Evolutionary conservation across 2,888 invertebrate genomes (phyloP).

Genomic region (Gryllus longicercus): DNA sequence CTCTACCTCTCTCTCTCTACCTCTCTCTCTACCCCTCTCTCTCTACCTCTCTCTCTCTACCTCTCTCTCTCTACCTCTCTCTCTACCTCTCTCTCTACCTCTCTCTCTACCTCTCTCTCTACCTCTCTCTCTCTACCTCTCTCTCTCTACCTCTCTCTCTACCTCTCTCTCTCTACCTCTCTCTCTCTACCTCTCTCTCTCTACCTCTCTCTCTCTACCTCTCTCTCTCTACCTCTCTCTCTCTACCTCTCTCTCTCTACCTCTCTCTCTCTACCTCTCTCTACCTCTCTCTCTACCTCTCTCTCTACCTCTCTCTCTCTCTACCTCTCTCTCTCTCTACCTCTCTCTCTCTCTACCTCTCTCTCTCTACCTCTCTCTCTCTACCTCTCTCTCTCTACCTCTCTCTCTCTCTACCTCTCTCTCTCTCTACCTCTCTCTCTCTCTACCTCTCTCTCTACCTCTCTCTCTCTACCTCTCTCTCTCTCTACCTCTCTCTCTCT

Average conservation of each 20-base stretch:
- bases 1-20: background rate
- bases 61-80: background rate
- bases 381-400: no score
- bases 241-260: background rate
- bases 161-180: background rate
- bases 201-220: no score
- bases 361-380: no score
- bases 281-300: background rate
- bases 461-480: background rate
- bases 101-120: background rate
- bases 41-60: background rate
- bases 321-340: background rate
- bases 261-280: no score
- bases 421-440: constrained; percentile 4
- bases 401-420: background rate
- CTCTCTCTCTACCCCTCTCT: background rate
- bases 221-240: background rate
- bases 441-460: background rate
- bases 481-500: background rate
- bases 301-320: background rate
- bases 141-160: background rate
- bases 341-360: background rate
- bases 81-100: background rate
- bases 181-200: no score
- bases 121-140: background rate